These are phyloP conservation scores for Cerceris rybyensis DNA, from an alignment of 2,888 invertebrate species.

Conservation along the genomic window DNA sequence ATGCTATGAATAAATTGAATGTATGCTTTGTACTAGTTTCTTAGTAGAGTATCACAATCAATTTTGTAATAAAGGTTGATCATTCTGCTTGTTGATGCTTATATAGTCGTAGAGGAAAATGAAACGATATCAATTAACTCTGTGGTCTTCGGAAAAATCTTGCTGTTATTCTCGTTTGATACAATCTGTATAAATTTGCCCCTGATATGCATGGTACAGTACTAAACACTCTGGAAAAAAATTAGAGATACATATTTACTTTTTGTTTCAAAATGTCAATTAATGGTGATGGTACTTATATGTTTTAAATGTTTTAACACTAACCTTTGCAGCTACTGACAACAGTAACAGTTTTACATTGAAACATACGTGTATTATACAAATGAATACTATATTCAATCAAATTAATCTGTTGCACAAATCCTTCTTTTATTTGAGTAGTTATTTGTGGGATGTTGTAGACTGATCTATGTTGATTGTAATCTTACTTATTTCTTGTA, in stretches of 20 bases:
- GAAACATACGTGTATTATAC: constrained; percentile 7
- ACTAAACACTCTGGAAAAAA: constrained; percentile 62
- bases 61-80: constrained; percentile 36
- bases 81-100: constrained; percentile 59
- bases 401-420: constrained; percentile 18
- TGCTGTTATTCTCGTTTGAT: constrained; percentile 28
- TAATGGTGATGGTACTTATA: constrained; percentile 61
- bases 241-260: constrained; percentile 36
- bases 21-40: constrained; percentile 44
- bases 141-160: constrained; percentile 39
- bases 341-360: constrained; percentile 14
- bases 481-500: constrained; percentile 13
- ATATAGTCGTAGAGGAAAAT: constrained; percentile 56
- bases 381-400: constrained; percentile 17
- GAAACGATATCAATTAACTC: constrained; percentile 54
- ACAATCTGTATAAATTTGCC: constrained; percentile 33
- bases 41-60: constrained; percentile 30
- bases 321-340: constrained; percentile 26
- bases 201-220: constrained; percentile 61
- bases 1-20: constrained; percentile 40
- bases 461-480: constrained; percentile 29
- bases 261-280: constrained; percentile 37
- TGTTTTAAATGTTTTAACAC: constrained; percentile 25
- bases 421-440: background rate
- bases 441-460: constrained; percentile 2